Percentiles rank a stretch among this genome's conserved stretches.
Conservation (phyloP, 2,113 vertebrate genomes). For the Lepisosteus osseus region DNA sequence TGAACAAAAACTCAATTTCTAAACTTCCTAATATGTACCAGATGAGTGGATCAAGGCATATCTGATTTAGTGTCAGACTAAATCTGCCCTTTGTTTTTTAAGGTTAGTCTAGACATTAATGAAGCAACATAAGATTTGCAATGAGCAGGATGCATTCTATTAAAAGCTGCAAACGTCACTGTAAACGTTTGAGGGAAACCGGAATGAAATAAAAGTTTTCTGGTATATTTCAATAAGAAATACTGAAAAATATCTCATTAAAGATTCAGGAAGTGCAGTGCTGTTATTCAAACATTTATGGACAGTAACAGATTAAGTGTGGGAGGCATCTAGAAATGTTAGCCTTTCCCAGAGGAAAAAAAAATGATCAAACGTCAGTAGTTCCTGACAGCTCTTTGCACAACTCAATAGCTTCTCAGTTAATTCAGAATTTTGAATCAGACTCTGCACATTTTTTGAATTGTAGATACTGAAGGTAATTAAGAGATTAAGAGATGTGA, state of each 20-base stretch:
- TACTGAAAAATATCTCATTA: background rate
- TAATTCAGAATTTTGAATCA: too few relatives aligned
- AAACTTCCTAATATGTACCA: background rate
- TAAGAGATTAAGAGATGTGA: too few relatives aligned
- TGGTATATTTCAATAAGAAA: background rate
- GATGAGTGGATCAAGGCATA: background rate
- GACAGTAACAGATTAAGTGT: background rate
- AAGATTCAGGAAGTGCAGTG: background rate
- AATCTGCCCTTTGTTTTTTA: too few relatives aligned
- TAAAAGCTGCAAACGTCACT: too few relatives aligned
- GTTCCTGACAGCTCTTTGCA: background rate
- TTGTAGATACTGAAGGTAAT: too few relatives aligned
- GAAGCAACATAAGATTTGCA: too few relatives aligned
- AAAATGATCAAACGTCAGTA: constrained; percentile 26
- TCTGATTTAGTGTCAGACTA: too few relatives aligned
- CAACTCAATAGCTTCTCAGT: too few relatives aligned
- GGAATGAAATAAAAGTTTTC: background rate
- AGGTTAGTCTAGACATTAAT: too few relatives aligned
- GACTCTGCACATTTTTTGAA: too few relatives aligned
- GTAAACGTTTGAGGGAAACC: background rate
- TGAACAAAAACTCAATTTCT: background rate
- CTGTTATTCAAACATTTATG: background rate
- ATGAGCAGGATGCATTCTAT: too few relatives aligned
- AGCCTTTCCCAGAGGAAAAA: constrained; percentile 24
- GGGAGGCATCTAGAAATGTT: background rate